Evolutionary conservation across 2,888 invertebrate species (phyloP).

Genomic region (Agonopterix arenella): DNA sequence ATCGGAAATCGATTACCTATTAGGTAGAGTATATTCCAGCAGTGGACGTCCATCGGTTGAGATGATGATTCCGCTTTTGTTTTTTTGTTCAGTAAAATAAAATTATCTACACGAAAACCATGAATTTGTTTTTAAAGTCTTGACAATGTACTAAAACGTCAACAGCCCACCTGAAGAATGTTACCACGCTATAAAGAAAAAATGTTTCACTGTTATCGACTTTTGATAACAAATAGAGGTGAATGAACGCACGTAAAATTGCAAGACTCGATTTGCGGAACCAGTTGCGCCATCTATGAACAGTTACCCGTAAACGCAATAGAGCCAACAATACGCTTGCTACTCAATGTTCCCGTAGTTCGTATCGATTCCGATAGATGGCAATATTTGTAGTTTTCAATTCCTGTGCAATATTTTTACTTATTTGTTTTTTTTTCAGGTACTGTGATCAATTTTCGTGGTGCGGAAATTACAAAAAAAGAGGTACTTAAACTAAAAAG

Average conservation of each 20-base stretch:
- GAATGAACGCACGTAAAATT: not conserved
- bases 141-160: no score
- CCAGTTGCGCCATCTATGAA: not conserved
- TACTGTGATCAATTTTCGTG: not conserved
- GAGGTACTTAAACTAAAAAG: no score
- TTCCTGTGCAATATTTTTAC: not conserved
- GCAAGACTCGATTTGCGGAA: not conserved
- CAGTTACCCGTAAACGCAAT: not conserved
- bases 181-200: no score
- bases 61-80: no score
- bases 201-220: not conserved
- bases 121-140: no score
- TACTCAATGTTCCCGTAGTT: not conserved
- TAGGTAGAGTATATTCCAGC: no score
- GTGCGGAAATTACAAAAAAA: no score
- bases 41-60: no score
- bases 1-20: no score
- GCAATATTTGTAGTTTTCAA: not conserved
- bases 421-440: slow-evolving; percentile 2
- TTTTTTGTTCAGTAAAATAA: no score
- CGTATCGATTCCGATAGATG: not conserved
- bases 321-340: not conserved
- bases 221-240: not conserved
- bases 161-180: no score
- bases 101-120: no score